Evolutionary conservation across 2,888 invertebrate species (phyloP).

Genomic region (Lamproptera curius): DNA sequence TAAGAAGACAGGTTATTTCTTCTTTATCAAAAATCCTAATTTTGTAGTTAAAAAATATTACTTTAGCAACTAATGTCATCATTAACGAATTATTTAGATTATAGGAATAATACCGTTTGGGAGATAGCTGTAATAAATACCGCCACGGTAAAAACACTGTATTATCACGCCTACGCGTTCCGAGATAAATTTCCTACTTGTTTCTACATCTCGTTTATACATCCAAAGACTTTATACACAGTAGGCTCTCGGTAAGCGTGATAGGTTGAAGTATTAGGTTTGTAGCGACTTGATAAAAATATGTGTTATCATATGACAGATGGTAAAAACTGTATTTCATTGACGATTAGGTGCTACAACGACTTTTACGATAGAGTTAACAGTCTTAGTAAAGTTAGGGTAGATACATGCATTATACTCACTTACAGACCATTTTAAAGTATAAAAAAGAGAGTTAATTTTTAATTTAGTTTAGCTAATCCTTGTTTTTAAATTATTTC

Average conservation of each 20-base stretch:
- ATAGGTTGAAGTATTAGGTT: slow-evolving; percentile 34
- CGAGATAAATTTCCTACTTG: slow-evolving; percentile 68
- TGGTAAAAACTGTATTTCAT: too few species aligned
- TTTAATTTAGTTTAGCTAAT: neutral
- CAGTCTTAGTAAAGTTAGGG: neutral
- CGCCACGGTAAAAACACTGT: slow-evolving; percentile 24
- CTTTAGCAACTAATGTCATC: too few species aligned
- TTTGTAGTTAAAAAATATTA: too few species aligned
- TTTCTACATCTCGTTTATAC: slow-evolving; percentile 70
- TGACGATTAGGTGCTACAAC: too few species aligned
- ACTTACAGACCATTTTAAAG: neutral
- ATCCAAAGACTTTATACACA: slow-evolving; percentile 68
- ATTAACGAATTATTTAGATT: slow-evolving; percentile 6
- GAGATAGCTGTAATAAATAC: slow-evolving; percentile 9
- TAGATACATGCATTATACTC: neutral
- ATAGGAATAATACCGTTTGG: slow-evolving; percentile 22
- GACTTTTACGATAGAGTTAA: too few species aligned
- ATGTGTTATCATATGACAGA: neutral
- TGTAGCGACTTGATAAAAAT: neutral
- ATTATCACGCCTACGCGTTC: slow-evolving; percentile 51
- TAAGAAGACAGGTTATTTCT: too few species aligned
- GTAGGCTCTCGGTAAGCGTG: slow-evolving; percentile 58
- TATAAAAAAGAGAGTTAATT: neutral
- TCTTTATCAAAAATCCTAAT: too few species aligned
- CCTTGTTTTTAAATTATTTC: too few species aligned